A percentile compares a stretch with the other conserved stretches of the same genome.
phyloP scores from a whole-genome alignment of 1,140 invertebrate species.

The Diorhabda carinulata region DNA sequence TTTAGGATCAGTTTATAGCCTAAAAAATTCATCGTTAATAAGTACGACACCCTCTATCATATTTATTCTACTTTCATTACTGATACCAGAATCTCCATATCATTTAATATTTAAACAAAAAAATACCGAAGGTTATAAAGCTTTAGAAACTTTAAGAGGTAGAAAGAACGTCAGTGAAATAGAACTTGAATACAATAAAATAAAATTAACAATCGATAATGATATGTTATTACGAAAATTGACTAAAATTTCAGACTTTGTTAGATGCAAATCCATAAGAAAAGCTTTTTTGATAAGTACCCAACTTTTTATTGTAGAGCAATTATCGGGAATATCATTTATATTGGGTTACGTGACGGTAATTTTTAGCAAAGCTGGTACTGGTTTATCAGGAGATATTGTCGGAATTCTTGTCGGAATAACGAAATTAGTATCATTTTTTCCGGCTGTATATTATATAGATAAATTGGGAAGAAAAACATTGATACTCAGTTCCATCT shows the following conservation, averaged over 20 bases:
- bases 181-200: conserved; percentile 5
- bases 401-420: conserved; percentile 78
- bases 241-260: conserved; percentile 55
- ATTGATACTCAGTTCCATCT: conserved; percentile 65
- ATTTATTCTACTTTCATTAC: no score
- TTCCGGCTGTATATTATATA: conserved; percentile 57
- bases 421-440: conserved; percentile 69
- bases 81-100: conserved; percentile 70
- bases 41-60: no score
- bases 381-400: conserved; percentile 53
- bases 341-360: background rate
- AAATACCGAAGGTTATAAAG: conserved; percentile 41
- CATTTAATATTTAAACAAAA: conserved; percentile 58
- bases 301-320: conserved; percentile 68
- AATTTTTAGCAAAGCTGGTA: conserved; percentile 4
- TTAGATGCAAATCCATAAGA: conserved; percentile 54
- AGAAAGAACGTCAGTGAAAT: conserved; percentile 49
- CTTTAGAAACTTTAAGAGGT: conserved; percentile 37
- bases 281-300: conserved; percentile 67
- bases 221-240: conserved; percentile 51
- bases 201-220: conserved; percentile 19
- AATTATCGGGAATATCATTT: conserved; percentile 66
- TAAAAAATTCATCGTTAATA: no score
- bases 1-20: conserved; percentile 52
- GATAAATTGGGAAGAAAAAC: conserved; percentile 70